A percentile compares a stretch with the other conserved stretches of the same genome.
These are phyloP conservation scores for Maccullochella peelii DNA, from an alignment of 2,113 vertebrate species.

Conservation along the genomic window DNA sequence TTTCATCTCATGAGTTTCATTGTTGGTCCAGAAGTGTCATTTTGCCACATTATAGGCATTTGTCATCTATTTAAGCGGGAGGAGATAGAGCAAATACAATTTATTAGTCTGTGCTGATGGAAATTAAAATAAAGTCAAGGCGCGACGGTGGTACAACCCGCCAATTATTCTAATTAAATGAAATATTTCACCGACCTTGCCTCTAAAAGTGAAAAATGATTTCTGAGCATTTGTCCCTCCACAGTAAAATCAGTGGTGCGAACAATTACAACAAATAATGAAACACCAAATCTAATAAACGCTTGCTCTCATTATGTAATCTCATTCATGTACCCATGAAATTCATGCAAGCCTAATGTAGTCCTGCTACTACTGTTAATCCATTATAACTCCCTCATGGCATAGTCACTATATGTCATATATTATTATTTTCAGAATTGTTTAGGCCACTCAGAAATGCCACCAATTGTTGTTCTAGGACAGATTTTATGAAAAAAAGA, in stretches of 20 bases:
- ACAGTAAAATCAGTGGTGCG: slow-evolving; percentile 15
- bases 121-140: slow-evolving; percentile 52
- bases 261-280: slow-evolving; percentile 49
- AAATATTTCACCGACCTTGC: slow-evolving; percentile 36
- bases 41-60: slow-evolving; percentile 53
- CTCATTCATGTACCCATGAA: slow-evolving; percentile 40
- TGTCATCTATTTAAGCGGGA: slow-evolving; percentile 60
- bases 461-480: not conserved
- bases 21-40: slow-evolving; percentile 74
- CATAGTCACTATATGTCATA: not conserved
- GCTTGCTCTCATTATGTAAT: slow-evolving; percentile 36
- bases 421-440: not conserved
- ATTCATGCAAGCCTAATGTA: slow-evolving; percentile 16
- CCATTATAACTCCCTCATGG: not conserved
- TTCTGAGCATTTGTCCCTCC: slow-evolving; percentile 19
- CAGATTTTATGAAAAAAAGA: no score
- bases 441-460: not conserved
- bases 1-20: slow-evolving; percentile 60
- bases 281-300: slow-evolving; percentile 42
- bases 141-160: slow-evolving; percentile 14
- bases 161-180: slow-evolving; percentile 49
- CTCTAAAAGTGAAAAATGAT: slow-evolving; percentile 48
- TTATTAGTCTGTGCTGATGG: slow-evolving; percentile 60
- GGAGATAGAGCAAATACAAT: slow-evolving; percentile 66
- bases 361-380: slow-evolving; percentile 7